Evolutionary conservation across 2,888 invertebrate genomes (phyloP), one percentile per base, ranked within the genome.

Genomic region (Synanthedon tipuliformis): DNA sequence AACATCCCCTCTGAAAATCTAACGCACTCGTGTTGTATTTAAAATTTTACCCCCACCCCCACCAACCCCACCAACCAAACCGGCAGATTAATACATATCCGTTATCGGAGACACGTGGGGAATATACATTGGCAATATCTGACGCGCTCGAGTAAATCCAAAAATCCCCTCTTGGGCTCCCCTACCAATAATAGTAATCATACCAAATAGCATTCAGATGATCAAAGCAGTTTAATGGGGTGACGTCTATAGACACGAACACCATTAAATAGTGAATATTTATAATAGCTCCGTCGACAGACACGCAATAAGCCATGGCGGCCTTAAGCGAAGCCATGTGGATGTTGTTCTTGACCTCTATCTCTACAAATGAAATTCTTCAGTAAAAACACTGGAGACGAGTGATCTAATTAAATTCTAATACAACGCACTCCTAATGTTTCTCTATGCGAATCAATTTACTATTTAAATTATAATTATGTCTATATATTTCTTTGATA

Each of bases 271-370:
- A 60, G 63, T 50, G 18, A 16, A 18, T 62, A 71, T 45, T 27
- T 13, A 18, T 62, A 71, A 53, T 59, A 58, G 59, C 60, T 50
- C 55, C 56, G 60, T 63, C 59, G 56, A 64, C 62, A 62, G 61
- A 64, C 64, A 70, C 62, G 64, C 61, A 73, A 76, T 77, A 74
- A 73, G 65, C 59, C 59, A 61, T 62, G 61, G 56, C 65, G 63
- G 62, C 65, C 57, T 56, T 58, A 63, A 64, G 68, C 60, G 71
- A 79, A 77, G 74, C 76, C 71, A 68, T 71, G 64, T 57, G 61
- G 72, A 68, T 69, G 73, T 63, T 65, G 68, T 60, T 69, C 75
- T 76, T 76, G 80, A 78, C 76, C 79, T 72, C 62, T 53, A 54
- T 64, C 65, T 64, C 66, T 69, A 16, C 61, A 66, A 68, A 75